These are phyloP conservation scores for Drosophila tristis DNA, from an alignment of 1,140 invertebrate species.

Conservation along the genomic window DNA sequence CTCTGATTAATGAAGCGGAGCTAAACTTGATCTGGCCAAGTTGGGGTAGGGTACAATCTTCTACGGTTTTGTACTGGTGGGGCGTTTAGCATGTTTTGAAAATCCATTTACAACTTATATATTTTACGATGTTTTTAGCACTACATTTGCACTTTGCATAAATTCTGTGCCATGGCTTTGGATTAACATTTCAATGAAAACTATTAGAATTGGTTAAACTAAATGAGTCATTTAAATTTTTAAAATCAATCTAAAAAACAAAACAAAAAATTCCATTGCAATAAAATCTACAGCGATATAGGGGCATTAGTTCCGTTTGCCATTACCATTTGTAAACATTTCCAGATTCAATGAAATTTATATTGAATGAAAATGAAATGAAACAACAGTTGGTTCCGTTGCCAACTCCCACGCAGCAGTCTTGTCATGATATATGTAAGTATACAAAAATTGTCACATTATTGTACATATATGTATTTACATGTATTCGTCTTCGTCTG, in stretches of 20 bases:
- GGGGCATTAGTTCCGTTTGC: slow-evolving; percentile 16
- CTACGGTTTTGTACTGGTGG: slow-evolving; percentile 3
- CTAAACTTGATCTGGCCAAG: slow-evolving; percentile 10
- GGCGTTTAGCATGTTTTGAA: slow-evolving; percentile 22
- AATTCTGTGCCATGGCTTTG: slow-evolving; percentile 17
- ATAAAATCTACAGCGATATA: slow-evolving; percentile 7
- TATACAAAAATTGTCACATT: too few species aligned
- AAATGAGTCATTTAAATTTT: slow-evolving; percentile 10
- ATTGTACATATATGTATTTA: slow-evolving; percentile 14
- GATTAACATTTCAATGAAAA: slow-evolving; percentile 14
- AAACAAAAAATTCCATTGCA: slow-evolving; percentile 16
- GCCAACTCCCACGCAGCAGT: slow-evolving; percentile 11
- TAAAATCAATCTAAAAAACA: background rate
- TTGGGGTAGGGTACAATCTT: too few species aligned
- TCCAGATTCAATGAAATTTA: background rate
- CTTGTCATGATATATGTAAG: too few species aligned
- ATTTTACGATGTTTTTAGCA: slow-evolving; percentile 21
- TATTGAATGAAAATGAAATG: too few species aligned
- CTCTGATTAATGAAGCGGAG: slow-evolving; percentile 22
- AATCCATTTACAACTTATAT: slow-evolving; percentile 27
- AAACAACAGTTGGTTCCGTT: slow-evolving; percentile 1
- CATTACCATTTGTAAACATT: slow-evolving; percentile 6
- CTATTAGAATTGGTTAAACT: slow-evolving; percentile 12
- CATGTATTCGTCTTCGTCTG: background rate
- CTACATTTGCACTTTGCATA: slow-evolving; percentile 22